phyloP scores from a whole-genome alignment of 2,888 invertebrate species.

The Limnephilus marmoratus region DNA sequence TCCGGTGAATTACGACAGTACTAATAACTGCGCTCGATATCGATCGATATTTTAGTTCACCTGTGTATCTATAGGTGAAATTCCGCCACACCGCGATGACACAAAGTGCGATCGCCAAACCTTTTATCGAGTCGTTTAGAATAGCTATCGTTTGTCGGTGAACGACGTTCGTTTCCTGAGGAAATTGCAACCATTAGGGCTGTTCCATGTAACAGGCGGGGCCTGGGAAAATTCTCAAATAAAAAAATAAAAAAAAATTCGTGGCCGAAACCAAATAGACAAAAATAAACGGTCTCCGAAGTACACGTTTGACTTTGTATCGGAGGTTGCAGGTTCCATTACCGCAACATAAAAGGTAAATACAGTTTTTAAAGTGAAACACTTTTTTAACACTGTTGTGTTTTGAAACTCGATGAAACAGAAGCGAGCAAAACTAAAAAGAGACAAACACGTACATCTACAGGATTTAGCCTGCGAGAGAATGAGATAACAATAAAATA shows the following conservation, averaged over 20 bases:
- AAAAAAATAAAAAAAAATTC: background rate
- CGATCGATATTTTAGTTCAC: background rate
- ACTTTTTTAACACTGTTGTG: no score
- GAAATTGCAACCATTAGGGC: slow-evolving; percentile 64
- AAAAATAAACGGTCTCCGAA: background rate
- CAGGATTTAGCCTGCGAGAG: no score
- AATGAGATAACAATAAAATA: no score
- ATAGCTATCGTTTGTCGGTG: slow-evolving; percentile 51
- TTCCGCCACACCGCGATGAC: background rate
- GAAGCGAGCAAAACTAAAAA: no score
- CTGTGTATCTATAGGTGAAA: background rate
- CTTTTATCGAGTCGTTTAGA: slow-evolving; percentile 53
- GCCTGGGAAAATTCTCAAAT: slow-evolving; percentile 9
- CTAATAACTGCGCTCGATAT: background rate
- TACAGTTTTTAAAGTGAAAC: no score
- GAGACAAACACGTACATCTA: no score
- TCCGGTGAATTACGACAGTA: background rate
- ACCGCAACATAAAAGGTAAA: no score
- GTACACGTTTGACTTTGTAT: background rate
- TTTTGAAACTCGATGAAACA: no score
- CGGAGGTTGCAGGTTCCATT: background rate
- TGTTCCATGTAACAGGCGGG: slow-evolving; percentile 22
- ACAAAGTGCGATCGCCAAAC: slow-evolving; percentile 40
- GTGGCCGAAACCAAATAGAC: background rate
- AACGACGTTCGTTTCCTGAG: slow-evolving; percentile 61